Evolutionary conservation across 2,888 invertebrate species (phyloP).

Genomic region (Drosophila kambysellisi): DNA sequence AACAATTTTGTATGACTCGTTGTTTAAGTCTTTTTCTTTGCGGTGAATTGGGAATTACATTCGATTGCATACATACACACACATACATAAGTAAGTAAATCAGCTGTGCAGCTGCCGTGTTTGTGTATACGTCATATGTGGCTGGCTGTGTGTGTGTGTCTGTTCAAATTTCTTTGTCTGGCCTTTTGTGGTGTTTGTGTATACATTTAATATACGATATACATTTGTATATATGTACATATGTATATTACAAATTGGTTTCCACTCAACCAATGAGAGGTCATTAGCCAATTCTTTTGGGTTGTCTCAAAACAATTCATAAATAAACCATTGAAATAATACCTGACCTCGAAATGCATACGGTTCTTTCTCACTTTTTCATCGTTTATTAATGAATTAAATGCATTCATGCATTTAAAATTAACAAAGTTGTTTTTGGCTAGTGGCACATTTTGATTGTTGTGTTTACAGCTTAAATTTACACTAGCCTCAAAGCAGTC

Average conservation of each 20-base stretch:
- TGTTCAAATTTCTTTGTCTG: slow-evolving; percentile 51
- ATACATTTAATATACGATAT: slow-evolving; percentile 6
- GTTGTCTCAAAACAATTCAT: slow-evolving; percentile 10
- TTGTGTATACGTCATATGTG: background rate
- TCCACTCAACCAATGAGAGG: slow-evolving; percentile 53
- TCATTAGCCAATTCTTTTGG: slow-evolving; percentile 54
- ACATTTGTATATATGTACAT: background rate
- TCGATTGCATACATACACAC: slow-evolving; percentile 9
- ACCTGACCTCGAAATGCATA: slow-evolving; percentile 11
- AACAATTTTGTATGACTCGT: slow-evolving; percentile 31
- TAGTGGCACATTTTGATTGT: slow-evolving; percentile 26
- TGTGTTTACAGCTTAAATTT: slow-evolving; percentile 51
- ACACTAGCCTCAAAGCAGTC: slow-evolving; percentile 34
- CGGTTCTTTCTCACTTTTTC: slow-evolving; percentile 10
- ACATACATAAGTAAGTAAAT: slow-evolving; percentile 29
- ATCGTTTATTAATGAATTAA: slow-evolving; percentile 25
- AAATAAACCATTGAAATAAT: slow-evolving; percentile 29
- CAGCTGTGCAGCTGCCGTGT: slow-evolving; percentile 57
- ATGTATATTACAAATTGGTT: slow-evolving; percentile 14
- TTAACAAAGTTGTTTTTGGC: slow-evolving; percentile 15
- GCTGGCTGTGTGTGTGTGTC: slow-evolving; percentile 7
- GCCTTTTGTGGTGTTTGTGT: slow-evolving; percentile 29
- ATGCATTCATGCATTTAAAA: slow-evolving; percentile 11
- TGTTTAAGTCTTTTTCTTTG: slow-evolving; percentile 23
- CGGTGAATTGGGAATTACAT: slow-evolving; percentile 34